Evolutionary conservation across 2,113 vertebrate genomes (phyloP).

Genomic region (Pelusios castaneus): DNA sequence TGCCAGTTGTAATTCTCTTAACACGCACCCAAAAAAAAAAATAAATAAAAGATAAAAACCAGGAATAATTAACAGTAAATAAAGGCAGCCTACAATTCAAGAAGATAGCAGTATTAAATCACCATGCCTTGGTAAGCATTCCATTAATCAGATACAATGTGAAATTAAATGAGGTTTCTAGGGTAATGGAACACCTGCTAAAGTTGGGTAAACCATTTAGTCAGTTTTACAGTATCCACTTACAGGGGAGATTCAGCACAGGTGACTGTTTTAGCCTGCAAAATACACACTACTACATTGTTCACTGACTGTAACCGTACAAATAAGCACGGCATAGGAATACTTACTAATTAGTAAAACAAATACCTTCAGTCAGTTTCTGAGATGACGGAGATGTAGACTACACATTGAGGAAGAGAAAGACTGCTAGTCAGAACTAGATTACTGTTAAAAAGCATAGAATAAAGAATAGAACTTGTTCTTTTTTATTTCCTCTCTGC

Average conservation of each 20-base stretch:
- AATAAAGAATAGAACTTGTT: slow-evolving; percentile 64
- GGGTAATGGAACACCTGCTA: slow-evolving; percentile 74
- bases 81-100: slow-evolving; percentile 70
- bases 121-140: slow-evolving; percentile 78
- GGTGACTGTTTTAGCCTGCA: slow-evolving; percentile 67
- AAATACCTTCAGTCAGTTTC: slow-evolving; percentile 51
- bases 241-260: slow-evolving; percentile 68
- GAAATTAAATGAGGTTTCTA: slow-evolving; percentile 77
- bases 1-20: slow-evolving; percentile 77
- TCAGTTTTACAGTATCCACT: slow-evolving; percentile 72
- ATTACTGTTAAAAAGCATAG: slow-evolving; percentile 66
- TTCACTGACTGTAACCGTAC: slow-evolving; percentile 71
- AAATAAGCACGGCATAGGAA: slow-evolving; percentile 66
- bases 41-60: slow-evolving; percentile 7
- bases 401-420: slow-evolving; percentile 35
- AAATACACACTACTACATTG: slow-evolving; percentile 60
- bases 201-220: slow-evolving; percentile 67
- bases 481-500: slow-evolving; percentile 38
- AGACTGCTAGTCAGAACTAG: slow-evolving; percentile 58
- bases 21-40: slow-evolving; percentile 72
- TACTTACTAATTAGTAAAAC: slow-evolving; percentile 64
- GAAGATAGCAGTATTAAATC: slow-evolving; percentile 70
- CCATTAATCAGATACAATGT: slow-evolving; percentile 76
- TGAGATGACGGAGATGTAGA: slow-evolving; percentile 44
- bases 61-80: slow-evolving; percentile 69